Evolutionary conservation across 2,797 vertebrate genomes (phyloP).

Genomic region (Rhadinocentrus ornatus): DNA sequence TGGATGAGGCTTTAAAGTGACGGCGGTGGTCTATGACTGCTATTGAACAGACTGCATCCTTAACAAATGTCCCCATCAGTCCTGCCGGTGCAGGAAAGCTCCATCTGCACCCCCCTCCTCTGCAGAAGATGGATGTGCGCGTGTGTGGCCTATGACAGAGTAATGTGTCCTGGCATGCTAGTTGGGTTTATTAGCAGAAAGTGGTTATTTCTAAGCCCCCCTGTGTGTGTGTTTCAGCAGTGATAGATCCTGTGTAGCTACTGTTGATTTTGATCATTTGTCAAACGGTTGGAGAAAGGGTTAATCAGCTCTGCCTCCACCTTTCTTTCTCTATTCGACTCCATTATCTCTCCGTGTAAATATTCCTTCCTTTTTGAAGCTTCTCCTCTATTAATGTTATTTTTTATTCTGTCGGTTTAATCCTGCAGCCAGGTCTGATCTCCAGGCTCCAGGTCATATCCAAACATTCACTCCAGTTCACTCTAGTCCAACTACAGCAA

Average conservation of each 20-base stretch:
- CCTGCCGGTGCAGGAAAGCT: constrained; percentile 40
- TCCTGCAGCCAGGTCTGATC: too few relatives aligned
- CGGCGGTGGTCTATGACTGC: constrained; percentile 69
- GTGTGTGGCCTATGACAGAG: constrained; percentile 79
- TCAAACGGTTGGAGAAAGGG: constrained; percentile 78
- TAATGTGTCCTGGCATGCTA: constrained; percentile 82
- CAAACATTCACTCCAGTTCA: too few relatives aligned
- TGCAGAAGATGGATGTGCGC: constrained; percentile 77
- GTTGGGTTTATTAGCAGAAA: constrained; percentile 81
- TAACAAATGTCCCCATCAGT: constrained; percentile 76
- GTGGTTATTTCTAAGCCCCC: constrained; percentile 69
- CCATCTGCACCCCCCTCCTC: constrained; percentile 16
- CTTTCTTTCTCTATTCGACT: constrained; percentile 4
- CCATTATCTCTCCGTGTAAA: too few relatives aligned
- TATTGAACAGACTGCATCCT: constrained; percentile 58
- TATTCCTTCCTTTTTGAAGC: not conserved
- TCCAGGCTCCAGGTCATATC: too few relatives aligned
- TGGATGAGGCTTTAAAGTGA: constrained; percentile 73
- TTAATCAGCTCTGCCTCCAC: constrained; percentile 80
- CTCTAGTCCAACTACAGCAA: too few relatives aligned
- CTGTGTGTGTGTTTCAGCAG: constrained; percentile 40
- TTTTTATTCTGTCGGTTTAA: not conserved
- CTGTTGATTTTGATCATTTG: constrained; percentile 81
- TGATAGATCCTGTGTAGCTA: constrained; percentile 75
- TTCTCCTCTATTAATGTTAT: not conserved